A percentile compares a stretch with the other conserved stretches of the same genome.
Evolutionary conservation across 2,888 invertebrate species (phyloP).

Genomic region (Pilophorus perplexus): DNA sequence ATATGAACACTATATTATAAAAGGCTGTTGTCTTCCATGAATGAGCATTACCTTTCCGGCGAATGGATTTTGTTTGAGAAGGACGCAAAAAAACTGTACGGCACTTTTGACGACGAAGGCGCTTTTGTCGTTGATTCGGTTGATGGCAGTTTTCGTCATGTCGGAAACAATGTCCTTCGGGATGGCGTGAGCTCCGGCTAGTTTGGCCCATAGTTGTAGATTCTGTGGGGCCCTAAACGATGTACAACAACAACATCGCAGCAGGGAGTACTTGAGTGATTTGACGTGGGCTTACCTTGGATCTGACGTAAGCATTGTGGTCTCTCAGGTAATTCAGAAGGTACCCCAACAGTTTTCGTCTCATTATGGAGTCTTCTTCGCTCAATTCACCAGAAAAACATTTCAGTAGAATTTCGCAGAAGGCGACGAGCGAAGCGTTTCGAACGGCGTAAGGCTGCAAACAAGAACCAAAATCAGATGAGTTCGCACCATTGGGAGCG

Average conservation of each 20-base stretch:
- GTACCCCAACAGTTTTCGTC: constrained; percentile 77
- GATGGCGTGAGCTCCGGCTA: constrained; percentile 75
- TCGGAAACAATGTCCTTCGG: constrained; percentile 68
- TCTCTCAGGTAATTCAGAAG: constrained; percentile 82
- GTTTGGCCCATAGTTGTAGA: constrained; percentile 75
- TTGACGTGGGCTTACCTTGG: no score
- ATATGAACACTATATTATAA: not conserved
- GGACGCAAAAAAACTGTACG: constrained; percentile 54
- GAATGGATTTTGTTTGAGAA: constrained; percentile 73
- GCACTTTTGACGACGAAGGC: constrained; percentile 82
- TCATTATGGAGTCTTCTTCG: constrained; percentile 62
- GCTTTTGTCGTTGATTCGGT: constrained; percentile 77
- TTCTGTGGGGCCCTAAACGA: no score
- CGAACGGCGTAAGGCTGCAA: constrained; percentile 62
- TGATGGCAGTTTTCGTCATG: constrained; percentile 65
- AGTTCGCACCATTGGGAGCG: not conserved
- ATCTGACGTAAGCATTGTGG: constrained; percentile 77
- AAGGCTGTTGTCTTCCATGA: no score
- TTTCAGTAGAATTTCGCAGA: constrained; percentile 73
- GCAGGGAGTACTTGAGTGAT: no score
- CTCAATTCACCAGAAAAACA: constrained; percentile 72
- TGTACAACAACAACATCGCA: no score
- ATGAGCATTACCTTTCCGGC: constrained; percentile 63
- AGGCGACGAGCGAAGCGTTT: constrained; percentile 77
- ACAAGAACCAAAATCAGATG: not conserved